Conservation (phyloP, 2,888 invertebrate species). For the Brachypterus glaber region DNA sequence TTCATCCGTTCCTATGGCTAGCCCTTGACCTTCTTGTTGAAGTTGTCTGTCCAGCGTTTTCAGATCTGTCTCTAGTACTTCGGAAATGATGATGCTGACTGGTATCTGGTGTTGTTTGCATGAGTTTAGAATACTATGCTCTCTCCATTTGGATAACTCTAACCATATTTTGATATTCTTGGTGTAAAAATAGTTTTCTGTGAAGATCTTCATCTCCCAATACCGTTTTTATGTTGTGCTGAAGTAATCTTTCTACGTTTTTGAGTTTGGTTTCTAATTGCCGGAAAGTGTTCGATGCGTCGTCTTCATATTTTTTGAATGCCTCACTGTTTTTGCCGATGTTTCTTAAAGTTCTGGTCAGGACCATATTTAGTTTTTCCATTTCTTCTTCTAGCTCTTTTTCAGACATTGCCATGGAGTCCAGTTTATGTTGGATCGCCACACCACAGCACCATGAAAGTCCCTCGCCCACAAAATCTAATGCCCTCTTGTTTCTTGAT, state of each 20-base stretch:
- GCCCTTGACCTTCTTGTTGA: conserved; percentile 2
- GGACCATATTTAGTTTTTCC: conserved; percentile 4
- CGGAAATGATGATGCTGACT: conserved; percentile 11
- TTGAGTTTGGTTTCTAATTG: conserved; percentile 7
- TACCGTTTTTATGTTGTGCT: conserved; percentile 4
- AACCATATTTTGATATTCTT: conserved; percentile 8
- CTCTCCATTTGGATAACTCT: conserved; percentile 2
- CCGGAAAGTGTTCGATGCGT: conserved; percentile 1
- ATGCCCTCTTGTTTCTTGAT: conserved; percentile 6
- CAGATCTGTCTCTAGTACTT: conserved; percentile 10
- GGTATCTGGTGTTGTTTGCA: conserved; percentile 16
- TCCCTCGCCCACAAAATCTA: conserved; percentile 16
- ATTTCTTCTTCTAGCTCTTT: conserved; percentile 6
- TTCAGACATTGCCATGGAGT: conserved; percentile 9
- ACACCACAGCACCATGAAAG: conserved; percentile 18
- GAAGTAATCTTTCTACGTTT: conserved; percentile 5
- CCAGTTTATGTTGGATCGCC: conserved; percentile 16
- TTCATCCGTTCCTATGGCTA: conserved; percentile 14
- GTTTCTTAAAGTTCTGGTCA: conserved; percentile 1
- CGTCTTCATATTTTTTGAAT: conserved; percentile 8
- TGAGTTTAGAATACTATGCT: conserved; percentile 11
- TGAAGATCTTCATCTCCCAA: no score
- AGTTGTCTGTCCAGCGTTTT: conserved; percentile 5
- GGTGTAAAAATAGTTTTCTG: conserved; percentile 5
- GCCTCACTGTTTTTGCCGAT: conserved; percentile 6